Conservation (phyloP, 2,797 vertebrate species). For the Paguma larvata region DNA sequence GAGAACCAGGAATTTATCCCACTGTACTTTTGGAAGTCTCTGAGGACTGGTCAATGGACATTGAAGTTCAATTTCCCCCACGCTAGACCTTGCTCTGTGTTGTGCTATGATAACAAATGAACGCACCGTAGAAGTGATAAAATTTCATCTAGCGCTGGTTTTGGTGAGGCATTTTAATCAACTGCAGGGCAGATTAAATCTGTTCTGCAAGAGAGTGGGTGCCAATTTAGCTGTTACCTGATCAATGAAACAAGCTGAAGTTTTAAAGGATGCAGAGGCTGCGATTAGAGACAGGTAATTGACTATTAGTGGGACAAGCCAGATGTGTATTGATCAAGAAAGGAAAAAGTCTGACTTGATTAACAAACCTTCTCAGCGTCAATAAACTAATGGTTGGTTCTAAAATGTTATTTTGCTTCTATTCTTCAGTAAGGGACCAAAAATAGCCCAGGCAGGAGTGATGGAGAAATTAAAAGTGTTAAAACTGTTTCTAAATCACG, state of each 20-base stretch:
- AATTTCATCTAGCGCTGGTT: not conserved
- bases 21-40: not conserved
- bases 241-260: conserved; percentile 8
- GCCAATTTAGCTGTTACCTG: conserved; percentile 53
- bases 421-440: not conserved
- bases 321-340: conserved; percentile 70
- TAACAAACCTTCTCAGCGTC: conserved; percentile 75
- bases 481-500: not conserved
- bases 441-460: not conserved
- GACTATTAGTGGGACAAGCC: conserved; percentile 66
- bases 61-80: fast-evolving
- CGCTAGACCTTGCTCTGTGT: too few relatives aligned
- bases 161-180: conserved; percentile 71
- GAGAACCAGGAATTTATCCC: not conserved
- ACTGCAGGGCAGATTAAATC: conserved; percentile 53
- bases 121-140: not conserved
- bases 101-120: not conserved
- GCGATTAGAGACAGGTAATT: conserved; percentile 76
- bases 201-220: conserved; percentile 11
- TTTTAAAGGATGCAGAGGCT: conserved; percentile 41
- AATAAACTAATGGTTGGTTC: conserved; percentile 75
- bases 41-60: not conserved
- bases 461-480: not conserved
- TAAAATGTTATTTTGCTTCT: conserved; percentile 73
- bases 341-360: conserved; percentile 72